These are phyloP conservation scores for Anseranas semipalmata DNA, from an alignment of 2,113 vertebrate species.

Conservation along the genomic window DNA sequence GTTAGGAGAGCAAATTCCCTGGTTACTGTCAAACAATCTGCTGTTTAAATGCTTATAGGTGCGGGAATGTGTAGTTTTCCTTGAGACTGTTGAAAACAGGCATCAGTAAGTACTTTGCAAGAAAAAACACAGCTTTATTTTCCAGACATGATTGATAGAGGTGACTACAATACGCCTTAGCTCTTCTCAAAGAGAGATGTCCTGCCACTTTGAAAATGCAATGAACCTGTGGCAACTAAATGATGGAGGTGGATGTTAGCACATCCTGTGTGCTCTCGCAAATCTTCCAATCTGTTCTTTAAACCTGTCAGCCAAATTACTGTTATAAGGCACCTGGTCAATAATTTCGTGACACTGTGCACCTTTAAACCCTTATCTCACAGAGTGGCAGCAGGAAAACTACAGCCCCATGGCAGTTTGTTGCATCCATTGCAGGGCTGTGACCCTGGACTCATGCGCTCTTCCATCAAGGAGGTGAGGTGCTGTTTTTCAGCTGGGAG, in stretches of 20 bases:
- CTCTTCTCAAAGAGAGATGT: background rate
- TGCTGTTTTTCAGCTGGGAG: background rate
- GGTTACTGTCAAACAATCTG: background rate
- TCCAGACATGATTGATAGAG: background rate
- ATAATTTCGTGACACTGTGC: background rate
- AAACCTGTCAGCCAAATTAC: background rate
- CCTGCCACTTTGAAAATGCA: fast-evolving
- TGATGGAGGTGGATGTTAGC: background rate
- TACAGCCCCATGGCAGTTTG: fast-evolving
- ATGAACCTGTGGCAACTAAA: background rate
- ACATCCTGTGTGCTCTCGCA: background rate
- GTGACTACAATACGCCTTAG: background rate
- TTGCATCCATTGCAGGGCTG: background rate
- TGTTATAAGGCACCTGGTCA: background rate
- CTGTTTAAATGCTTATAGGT: background rate
- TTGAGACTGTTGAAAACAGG: background rate
- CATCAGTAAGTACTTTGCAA: background rate
- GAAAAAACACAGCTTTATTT: background rate
- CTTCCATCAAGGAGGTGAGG: background rate
- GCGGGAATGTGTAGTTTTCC: background rate
- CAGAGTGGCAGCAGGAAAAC: background rate
- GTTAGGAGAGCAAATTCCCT: background rate
- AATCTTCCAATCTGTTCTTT: background rate
- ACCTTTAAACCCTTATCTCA: background rate
- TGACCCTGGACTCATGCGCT: background rate